phyloP scores from a whole-genome alignment of 2,888 invertebrate genomes.

The Aproaerema taeniolella region DNA sequence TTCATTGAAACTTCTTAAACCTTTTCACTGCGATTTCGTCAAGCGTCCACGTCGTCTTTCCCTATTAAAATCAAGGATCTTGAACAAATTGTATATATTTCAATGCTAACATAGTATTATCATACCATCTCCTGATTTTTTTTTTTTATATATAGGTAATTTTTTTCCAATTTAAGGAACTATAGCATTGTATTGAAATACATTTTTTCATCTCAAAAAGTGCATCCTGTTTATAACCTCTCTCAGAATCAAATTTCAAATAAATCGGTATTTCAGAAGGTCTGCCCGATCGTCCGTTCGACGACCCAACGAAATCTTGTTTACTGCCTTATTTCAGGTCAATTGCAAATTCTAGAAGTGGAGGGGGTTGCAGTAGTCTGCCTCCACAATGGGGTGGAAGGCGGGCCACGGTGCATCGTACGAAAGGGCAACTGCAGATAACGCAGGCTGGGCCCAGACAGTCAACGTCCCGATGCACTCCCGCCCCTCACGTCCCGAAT shows the following conservation, averaged over 20 bases:
- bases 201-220: too few relatives aligned
- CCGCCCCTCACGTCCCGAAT: slow-evolving; percentile 30
- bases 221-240: neutral
- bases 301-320: slow-evolving; percentile 37
- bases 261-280: too few relatives aligned
- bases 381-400: slow-evolving; percentile 50
- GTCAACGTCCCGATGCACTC: slow-evolving; percentile 74
- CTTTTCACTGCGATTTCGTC: too few relatives aligned
- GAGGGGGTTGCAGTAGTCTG: slow-evolving; percentile 59
- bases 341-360: slow-evolving; percentile 57
- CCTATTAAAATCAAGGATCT: too few relatives aligned
- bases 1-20: too few relatives aligned
- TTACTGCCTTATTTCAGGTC: slow-evolving; percentile 61
- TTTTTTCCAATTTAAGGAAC: too few relatives aligned
- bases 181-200: too few relatives aligned
- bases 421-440: slow-evolving; percentile 77
- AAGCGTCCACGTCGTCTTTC: too few relatives aligned
- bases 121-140: too few relatives aligned
- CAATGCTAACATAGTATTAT: too few relatives aligned
- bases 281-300: slow-evolving; percentile 19
- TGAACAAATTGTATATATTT: too few relatives aligned
- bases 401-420: slow-evolving; percentile 72
- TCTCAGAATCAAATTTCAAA: neutral
- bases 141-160: too few relatives aligned
- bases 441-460: slow-evolving; percentile 70